Percentiles rank a stretch among this genome's conserved stretches.
These are phyloP conservation scores for Dyspetes luteomarginatus DNA, from an alignment of 2,888 invertebrate genomes.

Conservation along the genomic window DNA sequence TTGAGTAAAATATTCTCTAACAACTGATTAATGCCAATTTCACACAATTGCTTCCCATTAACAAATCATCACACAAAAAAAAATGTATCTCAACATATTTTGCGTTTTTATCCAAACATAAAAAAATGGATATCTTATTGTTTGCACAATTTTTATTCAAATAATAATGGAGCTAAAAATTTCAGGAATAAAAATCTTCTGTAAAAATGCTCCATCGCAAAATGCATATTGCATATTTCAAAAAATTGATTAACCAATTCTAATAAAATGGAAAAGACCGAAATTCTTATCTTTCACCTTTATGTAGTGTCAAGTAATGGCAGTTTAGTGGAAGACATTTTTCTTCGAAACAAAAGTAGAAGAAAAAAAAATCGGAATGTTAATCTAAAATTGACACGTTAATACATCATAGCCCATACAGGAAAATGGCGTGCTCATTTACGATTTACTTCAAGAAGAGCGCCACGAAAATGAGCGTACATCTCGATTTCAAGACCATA, in stretches of 20 bases:
- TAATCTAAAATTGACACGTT: too few relatives aligned
- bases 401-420: background rate
- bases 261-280: too few relatives aligned
- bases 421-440: background rate
- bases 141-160: too few relatives aligned
- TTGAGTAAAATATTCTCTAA: background rate
- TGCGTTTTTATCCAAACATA: background rate
- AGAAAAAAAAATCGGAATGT: background rate
- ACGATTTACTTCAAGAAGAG: conserved; percentile 8
- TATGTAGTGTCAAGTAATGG: too few relatives aligned
- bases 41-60: background rate
- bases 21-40: background rate
- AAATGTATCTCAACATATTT: background rate
- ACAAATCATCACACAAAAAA: background rate
- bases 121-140: too few relatives aligned
- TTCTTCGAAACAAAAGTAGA: background rate
- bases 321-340: too few relatives aligned
- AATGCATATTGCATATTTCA: too few relatives aligned
- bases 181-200: too few relatives aligned
- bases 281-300: too few relatives aligned
- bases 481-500: conserved; percentile 8
- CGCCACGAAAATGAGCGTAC: background rate
- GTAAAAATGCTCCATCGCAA: too few relatives aligned
- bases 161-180: too few relatives aligned
- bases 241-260: too few relatives aligned